Base-by-base conservation (phyloP, 2,888 invertebrate genomes). In the Tillus elongatus region DNA sequence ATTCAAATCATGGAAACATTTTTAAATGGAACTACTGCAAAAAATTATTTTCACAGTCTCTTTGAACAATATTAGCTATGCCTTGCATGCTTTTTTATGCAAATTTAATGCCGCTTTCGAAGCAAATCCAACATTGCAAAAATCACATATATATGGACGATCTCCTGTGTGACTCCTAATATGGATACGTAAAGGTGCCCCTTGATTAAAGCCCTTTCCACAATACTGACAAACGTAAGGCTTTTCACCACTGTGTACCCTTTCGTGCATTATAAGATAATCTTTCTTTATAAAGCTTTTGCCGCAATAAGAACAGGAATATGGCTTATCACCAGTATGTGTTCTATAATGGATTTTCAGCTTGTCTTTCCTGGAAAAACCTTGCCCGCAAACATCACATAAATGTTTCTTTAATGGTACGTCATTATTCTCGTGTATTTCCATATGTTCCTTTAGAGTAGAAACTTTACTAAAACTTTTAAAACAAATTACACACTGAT, bases 161-260 rank as follows among this genome's bases (percentile, higher is more conserved):
- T 73, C 71, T 29, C 76, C 76, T 43, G 72, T 73, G 63, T 76
- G 76, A 55, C 70, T 73, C 57, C 76, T 63, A 55, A 73, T 68
- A 58, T 77, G 77, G n/a, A 19, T 6, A 8, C n/a, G 6, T 12
- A 60, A 48, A 9, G 58, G 54, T 3, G 56, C 54, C 1, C 52
- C 53, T 31, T 56, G 53, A 10, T 51, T 54, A 44, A 61, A 63
- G n/a, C 52, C 47, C 35, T 58, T 59, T 3, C 58, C 60, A 37
- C 64, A 64, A 28, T 56, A 57, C 37, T 57, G 49, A 41, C 64
- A 64, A 3, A 53, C 48, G 36, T 60, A 60, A 4, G 60, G 59
- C 33, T 55, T 57, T 30, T 61, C 60, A 1, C 57, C 60, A 4
- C 53, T 59, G 38, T 64, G 64, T 15, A 54, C 54, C 29, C 57